phyloP scores from a whole-genome alignment of 2,888 invertebrate species.

The Hypolimnas misippus region DNA sequence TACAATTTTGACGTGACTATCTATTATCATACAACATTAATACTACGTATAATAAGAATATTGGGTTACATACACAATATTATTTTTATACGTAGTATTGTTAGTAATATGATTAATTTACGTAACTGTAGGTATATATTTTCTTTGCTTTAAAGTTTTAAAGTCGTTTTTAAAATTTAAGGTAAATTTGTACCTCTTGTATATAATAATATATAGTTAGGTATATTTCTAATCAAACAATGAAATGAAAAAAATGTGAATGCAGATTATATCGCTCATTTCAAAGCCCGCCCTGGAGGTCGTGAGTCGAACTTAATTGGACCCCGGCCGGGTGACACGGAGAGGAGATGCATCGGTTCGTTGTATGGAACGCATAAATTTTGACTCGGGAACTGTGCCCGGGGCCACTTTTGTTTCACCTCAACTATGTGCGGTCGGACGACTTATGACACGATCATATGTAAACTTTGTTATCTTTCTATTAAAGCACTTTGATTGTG shows the following conservation, averaged over 20 bases:
- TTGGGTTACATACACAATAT: too few species aligned
- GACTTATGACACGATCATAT: slow-evolving; percentile 9
- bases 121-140: too few species aligned
- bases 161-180: slow-evolving; percentile 4
- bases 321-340: slow-evolving; percentile 79
- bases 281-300: slow-evolving; percentile 63
- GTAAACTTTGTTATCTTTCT: slow-evolving; percentile 2
- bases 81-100: too few species aligned
- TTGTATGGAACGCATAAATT: slow-evolving; percentile 80
- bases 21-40: too few species aligned
- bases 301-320: slow-evolving; percentile 83
- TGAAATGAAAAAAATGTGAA: too few species aligned
- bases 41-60: too few species aligned
- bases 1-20: too few species aligned
- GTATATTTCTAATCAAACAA: too few species aligned
- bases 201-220: neutral
- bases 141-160: neutral
- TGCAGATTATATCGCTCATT: slow-evolving; percentile 53
- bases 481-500: neutral
- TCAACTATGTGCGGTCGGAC: slow-evolving; percentile 24
- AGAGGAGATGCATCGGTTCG: slow-evolving; percentile 79
- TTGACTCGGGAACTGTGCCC: slow-evolving; percentile 42
- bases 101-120: too few species aligned
- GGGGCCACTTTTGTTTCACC: slow-evolving; percentile 56
- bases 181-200: too few species aligned